Base-by-base conservation (phyloP, 2,888 invertebrate species). In the Parnassius orleans region DNA sequence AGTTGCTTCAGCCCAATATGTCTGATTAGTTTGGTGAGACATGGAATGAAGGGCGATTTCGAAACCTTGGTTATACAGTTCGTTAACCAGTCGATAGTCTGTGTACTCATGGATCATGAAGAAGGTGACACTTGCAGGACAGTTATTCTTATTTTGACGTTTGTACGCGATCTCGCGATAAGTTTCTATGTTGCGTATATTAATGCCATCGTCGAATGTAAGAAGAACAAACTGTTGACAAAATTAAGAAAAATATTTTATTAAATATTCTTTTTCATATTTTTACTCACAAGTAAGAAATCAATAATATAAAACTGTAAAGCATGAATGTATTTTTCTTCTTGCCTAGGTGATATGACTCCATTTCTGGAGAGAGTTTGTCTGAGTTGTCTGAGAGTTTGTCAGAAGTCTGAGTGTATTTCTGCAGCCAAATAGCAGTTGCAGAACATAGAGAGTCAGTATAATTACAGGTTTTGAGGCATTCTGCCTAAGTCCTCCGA, bases 21-120 rank as follows among this genome's bases (percentile, higher is more conserved):
- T 79, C 10, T 92, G 92, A 5, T 89, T 85, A 1, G 87, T 82
- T 50, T 86, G 84, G 68, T 94, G 94, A 1, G 92, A 92, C 43
- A 95, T 93, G n/a, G 95, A 95, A 76, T 95, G 95, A 0, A 95
- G 85, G 0, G 94, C 95, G 7, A 95, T 94, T 79, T 95, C 95
- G 67, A 93, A 94, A 0, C 95, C 86, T 2, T 66, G 66, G 60
- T 84, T 87, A 70, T 93, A 93, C 0, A 95, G 83, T 55, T 93
- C 90, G 71, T 95, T 93, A 2, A 95, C 89, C 7, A 88, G 71
- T 10, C 86, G 78, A 73, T 95, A 95, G 79, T 95, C 93, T 1
- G 94, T 95, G 76, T 95, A 95, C 67, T 95, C 94, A 71, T 96
- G 95, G 43, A 93, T 94, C 48, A 95, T 88, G 79, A 93, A 96